Conservation (phyloP, 2,113 vertebrate genomes). For the Cyprinodon brontotheroides region DNA sequence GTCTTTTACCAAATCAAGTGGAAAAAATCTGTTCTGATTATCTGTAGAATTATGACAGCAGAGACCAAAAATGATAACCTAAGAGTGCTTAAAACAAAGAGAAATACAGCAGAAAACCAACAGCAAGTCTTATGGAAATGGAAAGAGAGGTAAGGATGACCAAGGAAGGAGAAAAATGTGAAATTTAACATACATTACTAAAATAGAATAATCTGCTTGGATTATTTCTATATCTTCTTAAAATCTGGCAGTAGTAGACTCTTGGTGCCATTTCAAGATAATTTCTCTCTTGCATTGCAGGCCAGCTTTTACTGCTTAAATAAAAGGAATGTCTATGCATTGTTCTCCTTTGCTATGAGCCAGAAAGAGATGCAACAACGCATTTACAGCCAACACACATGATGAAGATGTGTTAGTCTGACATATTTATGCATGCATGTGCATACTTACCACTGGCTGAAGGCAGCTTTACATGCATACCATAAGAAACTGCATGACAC, state of each 20-base stretch:
- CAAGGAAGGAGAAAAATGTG: conserved; percentile 41
- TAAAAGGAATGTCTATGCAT: conserved; percentile 57
- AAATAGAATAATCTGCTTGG: conserved; percentile 70
- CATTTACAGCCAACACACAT: neutral
- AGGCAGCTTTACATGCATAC: conserved; percentile 56
- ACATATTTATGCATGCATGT: conserved; percentile 12
- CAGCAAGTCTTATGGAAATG: neutral
- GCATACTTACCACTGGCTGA: conserved; percentile 11
- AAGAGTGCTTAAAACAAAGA: neutral
- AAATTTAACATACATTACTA: conserved; percentile 63
- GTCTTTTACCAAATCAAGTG: neutral
- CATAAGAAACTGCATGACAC: conserved; percentile 61
- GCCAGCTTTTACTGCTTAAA: conserved; percentile 38
- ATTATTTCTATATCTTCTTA: conserved; percentile 15
- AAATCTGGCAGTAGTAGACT: conserved; percentile 71
- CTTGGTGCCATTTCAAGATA: conserved; percentile 66
- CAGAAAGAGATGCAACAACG: neutral
- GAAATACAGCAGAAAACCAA: neutral
- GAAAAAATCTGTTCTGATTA: neutral
- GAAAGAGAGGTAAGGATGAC: conserved; percentile 21
- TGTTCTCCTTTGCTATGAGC: conserved; percentile 24
- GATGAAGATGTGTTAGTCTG: neutral
- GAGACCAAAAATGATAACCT: no score
- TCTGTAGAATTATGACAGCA: no score
- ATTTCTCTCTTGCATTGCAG: conserved; percentile 64